These are phyloP conservation scores for Nycticryphes semicollaris DNA, from an alignment of 2,113 vertebrate species.

Conservation along the genomic window DNA sequence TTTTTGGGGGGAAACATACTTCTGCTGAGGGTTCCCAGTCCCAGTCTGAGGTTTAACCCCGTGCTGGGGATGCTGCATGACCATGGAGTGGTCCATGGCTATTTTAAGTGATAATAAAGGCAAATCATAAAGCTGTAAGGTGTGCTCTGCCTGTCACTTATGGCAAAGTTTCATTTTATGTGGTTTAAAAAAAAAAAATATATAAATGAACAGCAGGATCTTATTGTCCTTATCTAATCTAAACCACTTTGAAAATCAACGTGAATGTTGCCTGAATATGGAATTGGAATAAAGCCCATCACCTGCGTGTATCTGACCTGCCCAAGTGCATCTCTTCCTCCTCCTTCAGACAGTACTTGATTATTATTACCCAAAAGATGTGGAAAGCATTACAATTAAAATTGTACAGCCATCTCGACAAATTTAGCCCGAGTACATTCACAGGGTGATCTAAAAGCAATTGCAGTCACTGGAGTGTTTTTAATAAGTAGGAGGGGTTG, in stretches of 20 bases:
- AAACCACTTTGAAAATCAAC: background rate
- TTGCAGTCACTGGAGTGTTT: background rate
- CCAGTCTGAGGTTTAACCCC: fast-evolving
- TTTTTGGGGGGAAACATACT: background rate
- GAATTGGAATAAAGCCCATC: fast-evolving
- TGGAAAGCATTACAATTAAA: background rate
- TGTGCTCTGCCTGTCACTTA: background rate
- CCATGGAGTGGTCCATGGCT: fast-evolving
- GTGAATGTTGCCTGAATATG: background rate
- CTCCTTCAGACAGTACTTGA: fast-evolving
- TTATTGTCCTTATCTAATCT: background rate
- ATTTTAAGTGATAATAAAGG: fast-evolving
- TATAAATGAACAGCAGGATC: background rate
- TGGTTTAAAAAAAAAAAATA: no score
- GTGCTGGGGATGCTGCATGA: fast-evolving
- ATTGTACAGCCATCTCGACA: background rate
- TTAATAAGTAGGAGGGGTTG: no score
- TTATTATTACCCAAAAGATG: background rate
- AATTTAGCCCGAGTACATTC: background rate
- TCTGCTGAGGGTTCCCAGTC: fast-evolving
- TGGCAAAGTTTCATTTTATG: background rate
- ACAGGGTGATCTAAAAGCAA: background rate
- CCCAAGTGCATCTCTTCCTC: background rate
- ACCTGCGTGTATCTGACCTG: fast-evolving
- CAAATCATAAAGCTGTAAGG: background rate